A percentile compares a stretch with the other conserved stretches of the same genome.
Evolutionary conservation across 2,888 invertebrate genomes (phyloP).

Genomic region (Ennomos quercinarius): DNA sequence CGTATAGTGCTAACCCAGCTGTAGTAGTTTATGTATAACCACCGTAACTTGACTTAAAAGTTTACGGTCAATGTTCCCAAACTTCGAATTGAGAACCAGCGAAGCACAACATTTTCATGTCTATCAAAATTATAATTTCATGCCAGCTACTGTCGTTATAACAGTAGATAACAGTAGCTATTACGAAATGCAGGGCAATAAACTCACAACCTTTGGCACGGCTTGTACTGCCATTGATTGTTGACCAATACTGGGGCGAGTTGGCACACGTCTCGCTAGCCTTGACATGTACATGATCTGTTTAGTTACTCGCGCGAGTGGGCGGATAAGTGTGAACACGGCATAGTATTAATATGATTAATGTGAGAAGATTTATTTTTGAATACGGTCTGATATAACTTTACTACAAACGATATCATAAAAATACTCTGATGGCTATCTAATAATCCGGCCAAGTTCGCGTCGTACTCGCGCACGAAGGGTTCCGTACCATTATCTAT

Average conservation of each 20-base stretch:
- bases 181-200: conserved; percentile 31
- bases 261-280: conserved; percentile 37
- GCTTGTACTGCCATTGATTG: conserved; percentile 21
- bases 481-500: too few species aligned
- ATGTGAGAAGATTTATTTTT: conserved; percentile 14
- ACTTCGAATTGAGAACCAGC: conserved; percentile 8
- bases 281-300: conserved; percentile 40
- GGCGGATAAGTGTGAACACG: conserved; percentile 29
- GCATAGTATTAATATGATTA: conserved; percentile 12
- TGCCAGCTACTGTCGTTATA: conserved; percentile 5
- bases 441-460: too few species aligned
- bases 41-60: too few species aligned
- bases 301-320: conserved; percentile 32
- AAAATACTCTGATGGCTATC: too few species aligned
- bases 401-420: too few species aligned
- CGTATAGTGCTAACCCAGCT: too few species aligned
- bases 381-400: not conserved
- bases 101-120: conserved; percentile 1
- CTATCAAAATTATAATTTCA: not conserved
- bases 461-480: too few species aligned
- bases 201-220: conserved; percentile 33
- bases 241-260: conserved; percentile 35
- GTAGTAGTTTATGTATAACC: too few species aligned
- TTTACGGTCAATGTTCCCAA: too few species aligned
- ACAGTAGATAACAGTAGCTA: conserved; percentile 17